A percentile compares a stretch with the other conserved stretches of the same genome.
Evolutionary conservation across 1,140 invertebrate genomes (phyloP).

Genomic region (Microplitis demolitor): DNA sequence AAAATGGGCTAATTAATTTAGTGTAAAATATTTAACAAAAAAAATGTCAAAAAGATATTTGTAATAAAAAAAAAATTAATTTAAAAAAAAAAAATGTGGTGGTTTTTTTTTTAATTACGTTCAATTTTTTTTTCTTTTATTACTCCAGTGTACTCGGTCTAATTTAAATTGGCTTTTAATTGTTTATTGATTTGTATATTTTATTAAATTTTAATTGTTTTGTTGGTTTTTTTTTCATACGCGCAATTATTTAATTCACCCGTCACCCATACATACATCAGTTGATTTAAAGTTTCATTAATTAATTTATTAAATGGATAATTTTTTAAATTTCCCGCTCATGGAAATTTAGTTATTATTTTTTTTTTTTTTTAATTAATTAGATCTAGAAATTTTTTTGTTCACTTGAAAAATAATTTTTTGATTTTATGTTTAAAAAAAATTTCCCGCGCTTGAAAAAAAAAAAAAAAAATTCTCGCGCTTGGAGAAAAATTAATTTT

Average conservation of each 20-base stretch:
- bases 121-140: background rate
- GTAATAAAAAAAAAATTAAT: constrained; percentile 2
- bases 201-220: background rate
- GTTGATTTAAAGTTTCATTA: constrained; percentile 5
- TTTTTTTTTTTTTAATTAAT: no score
- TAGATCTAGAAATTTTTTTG: no score
- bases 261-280: constrained; percentile 23
- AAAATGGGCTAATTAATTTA: no score
- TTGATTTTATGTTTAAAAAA: no score
- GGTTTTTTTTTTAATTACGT: constrained; percentile 8
- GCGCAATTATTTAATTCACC: constrained; percentile 11
- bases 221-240: constrained; percentile 17
- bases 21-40: no score
- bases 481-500: no score
- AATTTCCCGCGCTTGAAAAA: no score
- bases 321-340: constrained; percentile 15
- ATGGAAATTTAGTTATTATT: no score
- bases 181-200: constrained; percentile 14
- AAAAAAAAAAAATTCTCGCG: no score
- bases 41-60: no score
- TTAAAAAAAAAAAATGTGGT: background rate
- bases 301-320: background rate
- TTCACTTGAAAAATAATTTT: no score
- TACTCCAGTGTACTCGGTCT: background rate
- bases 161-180: constrained; percentile 12